Conservation (phyloP, 1,140 invertebrate species). For the Araneus ventricosus region DNA sequence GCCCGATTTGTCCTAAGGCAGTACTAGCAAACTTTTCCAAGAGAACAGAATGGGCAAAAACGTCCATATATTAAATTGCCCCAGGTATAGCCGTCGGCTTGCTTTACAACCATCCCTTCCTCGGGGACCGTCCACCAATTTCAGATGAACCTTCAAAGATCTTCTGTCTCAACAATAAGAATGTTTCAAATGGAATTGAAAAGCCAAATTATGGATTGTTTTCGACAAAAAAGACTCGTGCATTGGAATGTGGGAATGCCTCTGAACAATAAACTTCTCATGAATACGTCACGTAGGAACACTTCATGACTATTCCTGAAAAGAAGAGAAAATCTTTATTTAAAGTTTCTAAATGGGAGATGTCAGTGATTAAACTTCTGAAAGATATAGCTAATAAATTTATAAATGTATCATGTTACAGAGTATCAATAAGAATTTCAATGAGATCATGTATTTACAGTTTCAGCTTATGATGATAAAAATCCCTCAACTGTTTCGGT, state of each 20-base stretch:
- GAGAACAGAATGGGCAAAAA: constrained; percentile 65
- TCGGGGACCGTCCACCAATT: constrained; percentile 28
- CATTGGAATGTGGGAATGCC: background rate
- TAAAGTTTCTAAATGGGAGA: no score
- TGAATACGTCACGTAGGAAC: background rate
- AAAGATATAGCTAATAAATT: no score
- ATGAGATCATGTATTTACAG: no score
- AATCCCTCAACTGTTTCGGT: no score
- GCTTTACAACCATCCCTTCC: constrained; percentile 65
- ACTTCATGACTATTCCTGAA: no score
- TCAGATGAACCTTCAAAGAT: background rate
- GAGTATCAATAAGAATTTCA: no score
- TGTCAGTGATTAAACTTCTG: no score
- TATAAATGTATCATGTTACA: no score
- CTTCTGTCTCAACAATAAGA: background rate
- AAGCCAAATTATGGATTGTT: background rate
- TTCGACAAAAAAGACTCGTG: background rate
- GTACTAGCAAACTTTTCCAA: constrained; percentile 71
- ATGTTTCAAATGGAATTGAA: background rate
- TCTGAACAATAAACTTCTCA: background rate
- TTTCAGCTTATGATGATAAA: no score
- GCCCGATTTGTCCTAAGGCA: constrained; percentile 69
- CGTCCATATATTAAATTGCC: constrained; percentile 74
- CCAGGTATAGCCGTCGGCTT: constrained; percentile 29
- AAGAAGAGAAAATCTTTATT: no score